Percentiles rank a stretch among this genome's conserved stretches.
Evolutionary conservation across 1,140 invertebrate species (phyloP).

Genomic region (Vanessa tameamea): DNA sequence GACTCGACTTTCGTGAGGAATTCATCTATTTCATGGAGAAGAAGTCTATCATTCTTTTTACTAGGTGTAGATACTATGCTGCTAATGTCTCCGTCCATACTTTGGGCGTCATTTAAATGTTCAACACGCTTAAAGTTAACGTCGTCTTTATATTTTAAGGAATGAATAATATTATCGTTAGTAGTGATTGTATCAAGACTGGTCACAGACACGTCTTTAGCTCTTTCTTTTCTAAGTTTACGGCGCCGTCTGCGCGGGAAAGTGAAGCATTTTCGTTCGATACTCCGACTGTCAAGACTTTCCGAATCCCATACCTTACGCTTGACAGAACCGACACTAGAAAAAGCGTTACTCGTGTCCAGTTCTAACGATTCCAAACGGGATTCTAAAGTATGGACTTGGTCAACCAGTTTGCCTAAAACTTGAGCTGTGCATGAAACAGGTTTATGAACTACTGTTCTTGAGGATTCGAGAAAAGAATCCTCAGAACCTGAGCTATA

Average conservation of each 20-base stretch:
- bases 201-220: constrained; percentile 54
- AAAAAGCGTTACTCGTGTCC: constrained; percentile 54
- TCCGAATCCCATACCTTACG: constrained; percentile 55
- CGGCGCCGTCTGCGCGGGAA: constrained; percentile 66
- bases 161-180: constrained; percentile 35
- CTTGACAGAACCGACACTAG: constrained; percentile 43
- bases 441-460: constrained; percentile 69
- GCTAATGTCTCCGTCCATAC: constrained; percentile 74
- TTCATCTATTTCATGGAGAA: constrained; percentile 80
- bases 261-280: constrained; percentile 65
- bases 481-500: constrained; percentile 81
- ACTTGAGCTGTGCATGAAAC: constrained; percentile 73
- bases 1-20: constrained; percentile 80
- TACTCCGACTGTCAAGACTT: constrained; percentile 55
- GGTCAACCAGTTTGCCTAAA: constrained; percentile 83
- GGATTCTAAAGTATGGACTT: constrained; percentile 83
- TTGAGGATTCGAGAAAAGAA: constrained; percentile 59
- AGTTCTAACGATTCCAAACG: constrained; percentile 79
- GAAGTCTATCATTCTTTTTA: constrained; percentile 73
- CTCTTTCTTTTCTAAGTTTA: constrained; percentile 50
- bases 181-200: constrained; percentile 53
- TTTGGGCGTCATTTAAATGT: constrained; percentile 59
- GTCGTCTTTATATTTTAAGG: constrained; percentile 44
- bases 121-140: constrained; percentile 30
- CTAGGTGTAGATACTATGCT: constrained; percentile 70